Base-by-base conservation (phyloP, 92 coral and sea anemone species). In the Micromussa lordhowensis region DNA sequence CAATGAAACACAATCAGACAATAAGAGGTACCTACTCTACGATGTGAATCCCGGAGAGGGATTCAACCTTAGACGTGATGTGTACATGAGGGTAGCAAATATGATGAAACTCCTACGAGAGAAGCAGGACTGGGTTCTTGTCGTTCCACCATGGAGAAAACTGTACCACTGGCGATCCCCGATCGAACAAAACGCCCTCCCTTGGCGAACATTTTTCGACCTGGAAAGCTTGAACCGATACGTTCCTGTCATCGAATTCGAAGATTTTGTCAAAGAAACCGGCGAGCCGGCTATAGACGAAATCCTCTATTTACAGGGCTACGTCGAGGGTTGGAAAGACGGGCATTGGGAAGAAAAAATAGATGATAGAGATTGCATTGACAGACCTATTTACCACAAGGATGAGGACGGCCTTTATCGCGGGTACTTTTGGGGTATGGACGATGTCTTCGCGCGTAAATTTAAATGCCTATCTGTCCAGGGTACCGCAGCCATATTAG, bases 1-100 rank as follows among this genome's bases (percentile, higher is more conserved):
- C 16, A 95, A 93, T 77, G 40, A 44, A 1, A 95, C 96, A 1
- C 87, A 80, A 87, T 68, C 78, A 0, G 91, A 78, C 55, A 94
- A 85, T 24, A 24, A 22, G 90, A 90, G 94, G 36, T 98, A 96
- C 85, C 92, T 98, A 17, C 94, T 98, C 58, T 96, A 98, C 90
- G 99, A 98, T 68, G 99, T 98, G 5, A 96, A 98, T 30, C 99
- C 99, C 0, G 99, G 98, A 0, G 99, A 98, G 61, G 99, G 99
- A 3, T 98, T 98, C 87, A 98, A 98, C 86, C 83, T 98, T 38
- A 91, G 99, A 54, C 85, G 99, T 87, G 99, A 98, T 68, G 99
- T 98, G 38, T 98, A 98, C 82, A 88, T 98, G 92, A 88, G 99
- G 70, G 96, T 92, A 1, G 95, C 99, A 86, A 98, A 98, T 82